A percentile compares a stretch with the other conserved stretches of the same genome.
Evolutionary conservation across 2,113 vertebrate genomes (phyloP).

Genomic region (Oenanthe melanoleuca): DNA sequence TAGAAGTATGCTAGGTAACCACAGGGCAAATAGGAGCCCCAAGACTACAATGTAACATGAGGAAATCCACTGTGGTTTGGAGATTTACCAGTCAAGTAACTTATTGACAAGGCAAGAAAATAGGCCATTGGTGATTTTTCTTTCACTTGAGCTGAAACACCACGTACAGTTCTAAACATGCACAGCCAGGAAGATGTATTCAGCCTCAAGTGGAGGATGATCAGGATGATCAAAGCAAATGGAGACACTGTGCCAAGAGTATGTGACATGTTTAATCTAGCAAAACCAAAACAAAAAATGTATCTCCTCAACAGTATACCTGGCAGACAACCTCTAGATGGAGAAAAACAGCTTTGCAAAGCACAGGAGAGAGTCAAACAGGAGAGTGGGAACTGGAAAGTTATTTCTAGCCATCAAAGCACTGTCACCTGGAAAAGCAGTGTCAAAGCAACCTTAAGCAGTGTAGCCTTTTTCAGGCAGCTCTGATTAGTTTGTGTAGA

Average conservation of each 20-base stretch:
- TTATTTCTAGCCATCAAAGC: background rate
- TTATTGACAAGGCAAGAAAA: background rate
- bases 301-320: background rate
- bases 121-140: background rate
- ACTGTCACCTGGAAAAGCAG: background rate
- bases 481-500: background rate
- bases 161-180: rapidly evolving
- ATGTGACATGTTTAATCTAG: background rate
- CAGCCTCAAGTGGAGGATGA: background rate
- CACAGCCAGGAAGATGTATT: background rate
- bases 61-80: background rate
- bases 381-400: background rate
- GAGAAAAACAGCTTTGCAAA: background rate
- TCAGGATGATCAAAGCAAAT: background rate
- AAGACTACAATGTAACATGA: background rate
- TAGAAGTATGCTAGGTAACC: background rate
- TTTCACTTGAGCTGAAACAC: background rate
- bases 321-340: background rate
- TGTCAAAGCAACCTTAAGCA: background rate
- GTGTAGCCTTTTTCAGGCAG: background rate
- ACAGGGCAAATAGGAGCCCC: background rate
- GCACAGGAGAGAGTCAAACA: background rate
- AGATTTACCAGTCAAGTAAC: background rate
- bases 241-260: background rate
- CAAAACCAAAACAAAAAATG: background rate